A percentile compares a stretch with the other conserved stretches of the same genome.
Evolutionary conservation across 2,888 invertebrate genomes (phyloP).

Genomic region (Plagiodera versicolora): DNA sequence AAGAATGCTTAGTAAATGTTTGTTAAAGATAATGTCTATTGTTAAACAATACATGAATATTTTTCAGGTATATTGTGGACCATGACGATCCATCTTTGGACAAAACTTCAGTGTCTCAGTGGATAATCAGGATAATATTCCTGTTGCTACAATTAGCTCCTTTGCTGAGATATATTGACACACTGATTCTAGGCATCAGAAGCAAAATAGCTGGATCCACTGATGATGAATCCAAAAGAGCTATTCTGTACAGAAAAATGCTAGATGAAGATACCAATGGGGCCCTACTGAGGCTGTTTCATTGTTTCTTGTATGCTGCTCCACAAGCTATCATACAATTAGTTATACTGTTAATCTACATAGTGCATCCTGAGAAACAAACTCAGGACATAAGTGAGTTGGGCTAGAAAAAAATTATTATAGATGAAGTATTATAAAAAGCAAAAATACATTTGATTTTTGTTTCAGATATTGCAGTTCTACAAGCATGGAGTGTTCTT

Average conservation of each 20-base stretch:
- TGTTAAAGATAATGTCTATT: background rate
- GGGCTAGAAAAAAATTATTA: too few relatives aligned
- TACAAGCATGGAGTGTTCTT: slow-evolving; percentile 58
- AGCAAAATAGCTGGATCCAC: slow-evolving; percentile 50
- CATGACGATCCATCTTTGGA: slow-evolving; percentile 54
- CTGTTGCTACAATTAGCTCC: slow-evolving; percentile 57
- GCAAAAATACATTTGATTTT: too few relatives aligned
- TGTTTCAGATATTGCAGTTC: slow-evolving; percentile 49
- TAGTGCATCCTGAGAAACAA: slow-evolving; percentile 40
- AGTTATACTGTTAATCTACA: slow-evolving; percentile 49
- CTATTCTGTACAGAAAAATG: slow-evolving; percentile 52
- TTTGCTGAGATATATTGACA: slow-evolving; percentile 55
- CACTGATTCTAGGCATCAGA: slow-evolving; percentile 52
- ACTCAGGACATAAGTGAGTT: slow-evolving; percentile 23
- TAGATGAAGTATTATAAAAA: too few relatives aligned
- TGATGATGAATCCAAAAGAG: slow-evolving; percentile 47
- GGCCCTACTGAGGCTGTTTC: slow-evolving; percentile 53
- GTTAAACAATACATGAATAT: slow-evolving; percentile 4
- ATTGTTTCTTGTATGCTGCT: slow-evolving; percentile 55
- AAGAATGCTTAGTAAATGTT: background rate
- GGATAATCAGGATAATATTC: slow-evolving; percentile 54
- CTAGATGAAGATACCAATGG: slow-evolving; percentile 57
- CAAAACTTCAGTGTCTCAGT: slow-evolving; percentile 51
- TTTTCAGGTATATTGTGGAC: slow-evolving; percentile 55
- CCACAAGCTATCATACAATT: slow-evolving; percentile 55